Evolutionary conservation across 92 coral and sea anemone genomes (phyloP).

Genomic region (Epizoanthus rinbou): DNA sequence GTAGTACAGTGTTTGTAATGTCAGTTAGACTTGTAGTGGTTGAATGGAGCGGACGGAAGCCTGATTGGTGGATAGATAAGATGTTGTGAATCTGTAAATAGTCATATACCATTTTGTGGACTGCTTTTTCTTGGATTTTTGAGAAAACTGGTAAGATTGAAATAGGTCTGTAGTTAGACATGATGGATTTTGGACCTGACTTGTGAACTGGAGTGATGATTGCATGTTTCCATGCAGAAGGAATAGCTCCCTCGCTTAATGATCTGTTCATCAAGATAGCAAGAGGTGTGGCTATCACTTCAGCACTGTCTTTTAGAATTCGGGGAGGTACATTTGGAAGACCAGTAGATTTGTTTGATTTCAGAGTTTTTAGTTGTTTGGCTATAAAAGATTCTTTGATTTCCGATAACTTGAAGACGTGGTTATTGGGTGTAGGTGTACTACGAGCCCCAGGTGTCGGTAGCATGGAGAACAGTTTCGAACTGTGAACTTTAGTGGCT

Average conservation of each 20-base stretch:
- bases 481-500: too few species aligned
- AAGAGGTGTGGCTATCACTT: conserved; percentile 34
- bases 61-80: conserved; percentile 41
- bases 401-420: not conserved
- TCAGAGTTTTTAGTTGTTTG: conserved; percentile 39
- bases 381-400: conserved; percentile 2
- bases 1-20: conserved; percentile 39
- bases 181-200: conserved; percentile 25
- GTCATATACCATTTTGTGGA: conserved; percentile 45
- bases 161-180: conserved; percentile 36
- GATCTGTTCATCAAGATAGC: conserved; percentile 50
- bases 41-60: conserved; percentile 42
- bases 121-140: conserved; percentile 43
- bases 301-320: conserved; percentile 30
- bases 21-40: conserved; percentile 35
- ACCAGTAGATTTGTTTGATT: conserved; percentile 47
- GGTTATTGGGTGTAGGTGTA: too few species aligned
- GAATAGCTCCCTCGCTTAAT: conserved; percentile 34
- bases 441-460: not conserved
- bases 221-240: conserved; percentile 41
- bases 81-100: conserved; percentile 46
- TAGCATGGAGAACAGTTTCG: not conserved
- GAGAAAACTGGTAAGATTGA: conserved; percentile 32
- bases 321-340: conserved; percentile 12
- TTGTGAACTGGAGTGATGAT: conserved; percentile 18